Conservation (phyloP, 2,113 vertebrate species). For the Sceloporus tristichus region DNA sequence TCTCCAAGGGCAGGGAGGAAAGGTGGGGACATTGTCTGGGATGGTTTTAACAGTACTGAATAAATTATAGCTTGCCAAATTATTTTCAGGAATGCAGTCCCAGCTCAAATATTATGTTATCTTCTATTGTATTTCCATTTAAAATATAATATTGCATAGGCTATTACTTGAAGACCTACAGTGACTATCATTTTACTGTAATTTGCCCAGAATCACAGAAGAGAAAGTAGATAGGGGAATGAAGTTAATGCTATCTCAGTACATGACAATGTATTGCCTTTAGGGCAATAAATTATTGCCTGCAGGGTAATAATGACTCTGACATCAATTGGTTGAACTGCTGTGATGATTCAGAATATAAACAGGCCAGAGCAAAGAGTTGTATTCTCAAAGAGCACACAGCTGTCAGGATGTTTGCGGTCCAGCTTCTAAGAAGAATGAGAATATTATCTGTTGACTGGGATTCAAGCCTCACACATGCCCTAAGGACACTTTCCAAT, state of each 20-base stretch:
- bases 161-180: rapidly evolving
- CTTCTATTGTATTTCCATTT: rapidly evolving
- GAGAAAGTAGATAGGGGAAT: background rate
- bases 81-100: rapidly evolving
- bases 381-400: too few relatives aligned
- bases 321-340: background rate
- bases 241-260: background rate
- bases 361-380: background rate
- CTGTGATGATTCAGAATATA: background rate
- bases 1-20: background rate
- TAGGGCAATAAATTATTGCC: background rate
- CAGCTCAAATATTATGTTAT: rapidly evolving
- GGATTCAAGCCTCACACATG: background rate
- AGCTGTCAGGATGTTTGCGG: background rate
- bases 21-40: background rate
- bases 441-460: background rate
- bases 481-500: background rate
- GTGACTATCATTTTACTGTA: background rate
- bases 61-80: rapidly evolving
- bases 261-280: background rate
- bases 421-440: background rate
- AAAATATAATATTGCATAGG: rapidly evolving
- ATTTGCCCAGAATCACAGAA: background rate
- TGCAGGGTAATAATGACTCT: background rate
- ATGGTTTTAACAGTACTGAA: background rate